Evolutionary conservation across 1,140 invertebrate species (phyloP), one percentile per base, ranked within the genome.

Genomic region (Philopotamus ludificatus): DNA sequence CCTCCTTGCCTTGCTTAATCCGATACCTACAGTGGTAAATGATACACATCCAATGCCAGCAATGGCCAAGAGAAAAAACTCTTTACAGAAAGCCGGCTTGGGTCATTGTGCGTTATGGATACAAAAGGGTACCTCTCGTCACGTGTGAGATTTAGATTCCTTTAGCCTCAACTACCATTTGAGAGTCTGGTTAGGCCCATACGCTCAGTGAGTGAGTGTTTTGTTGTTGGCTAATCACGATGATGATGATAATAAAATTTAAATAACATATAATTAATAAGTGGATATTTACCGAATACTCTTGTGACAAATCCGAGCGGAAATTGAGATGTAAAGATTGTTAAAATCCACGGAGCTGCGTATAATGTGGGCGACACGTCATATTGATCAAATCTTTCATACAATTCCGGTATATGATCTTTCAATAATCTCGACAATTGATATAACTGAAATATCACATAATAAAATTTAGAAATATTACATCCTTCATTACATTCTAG

Each of bases 301-400:
- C 95, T 84, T 0, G 93, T 89, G 12, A 97, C 94, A 80, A 97
- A 97, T 10, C 93, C 95, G n/a, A 98, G 77, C 0, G 94, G 92
- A 77, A 97, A 98, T 79, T 97, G 94, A 16, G 95, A 97, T 12
- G 95, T 94, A 81, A 97, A 98, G 9, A 98, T 80, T 0, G 95
- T 98, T 0, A 98, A 82, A 70, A 98, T 89, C 95, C 95, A 98
- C 0, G 95, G 94, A 0, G 95, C 94, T 1, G 95, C 94, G 76
- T 97, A 98, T 9, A 98, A 79, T 0, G 94, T 95, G 0, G 95
- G 94, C 0, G 90, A 89, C 3, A 98, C 91, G 76, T 97, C 94
- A 72, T 94, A 85, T 44, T 85, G 81, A 72, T 97, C 94, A 70
- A 98, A 87, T 78, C 96, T 94, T 21, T 87, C 84, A 75, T 97